phyloP scores from a whole-genome alignment of 2,113 vertebrate genomes.

The Emydocephalus ijimae region DNA sequence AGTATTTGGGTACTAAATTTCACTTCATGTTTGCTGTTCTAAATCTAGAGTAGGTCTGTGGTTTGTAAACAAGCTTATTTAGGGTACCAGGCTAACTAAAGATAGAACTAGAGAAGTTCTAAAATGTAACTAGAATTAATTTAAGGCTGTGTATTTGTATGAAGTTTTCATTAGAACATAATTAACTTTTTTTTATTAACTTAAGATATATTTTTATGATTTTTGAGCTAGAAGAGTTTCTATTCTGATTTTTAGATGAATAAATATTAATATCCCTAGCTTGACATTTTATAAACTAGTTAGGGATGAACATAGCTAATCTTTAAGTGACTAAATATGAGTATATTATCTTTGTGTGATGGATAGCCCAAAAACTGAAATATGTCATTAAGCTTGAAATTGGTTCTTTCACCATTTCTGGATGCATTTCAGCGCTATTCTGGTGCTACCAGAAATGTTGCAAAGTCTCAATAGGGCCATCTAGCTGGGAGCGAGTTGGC shows the following conservation, averaged over 20 bases:
- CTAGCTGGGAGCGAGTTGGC: background rate
- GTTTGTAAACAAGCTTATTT: background rate
- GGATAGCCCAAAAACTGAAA: background rate
- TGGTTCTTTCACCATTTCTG: background rate
- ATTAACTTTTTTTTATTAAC: background rate
- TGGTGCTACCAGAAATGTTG: background rate
- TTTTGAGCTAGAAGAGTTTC: background rate
- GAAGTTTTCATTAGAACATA: background rate
- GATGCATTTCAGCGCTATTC: background rate
- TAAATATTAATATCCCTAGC: background rate
- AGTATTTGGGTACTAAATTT: background rate
- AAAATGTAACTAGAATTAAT: background rate
- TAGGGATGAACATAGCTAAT: background rate
- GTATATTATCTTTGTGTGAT: background rate
- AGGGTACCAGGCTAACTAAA: background rate
- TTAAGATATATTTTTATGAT: background rate
- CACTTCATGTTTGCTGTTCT: background rate
- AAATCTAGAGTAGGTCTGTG: background rate
- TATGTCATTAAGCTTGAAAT: background rate
- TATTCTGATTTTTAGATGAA: background rate
- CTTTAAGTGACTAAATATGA: background rate
- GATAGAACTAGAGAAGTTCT: background rate
- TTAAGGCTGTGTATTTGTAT: background rate
- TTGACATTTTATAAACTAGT: background rate
- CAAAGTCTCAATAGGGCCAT: background rate